Evolutionary conservation across 2,797 vertebrate genomes (phyloP).

Genomic region (Valencia hispanica): DNA sequence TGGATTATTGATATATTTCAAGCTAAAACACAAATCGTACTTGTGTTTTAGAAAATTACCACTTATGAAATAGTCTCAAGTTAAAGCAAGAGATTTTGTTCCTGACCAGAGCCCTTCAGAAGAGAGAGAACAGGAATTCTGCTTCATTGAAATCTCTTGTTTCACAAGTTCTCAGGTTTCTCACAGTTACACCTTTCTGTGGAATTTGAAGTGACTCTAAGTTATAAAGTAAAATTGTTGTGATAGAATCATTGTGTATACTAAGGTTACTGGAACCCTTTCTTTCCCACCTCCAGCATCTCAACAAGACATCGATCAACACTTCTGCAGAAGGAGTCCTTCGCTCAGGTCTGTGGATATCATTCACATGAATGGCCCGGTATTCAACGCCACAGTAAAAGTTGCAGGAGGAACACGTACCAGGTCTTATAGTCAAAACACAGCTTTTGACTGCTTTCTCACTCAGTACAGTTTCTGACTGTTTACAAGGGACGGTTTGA

Average conservation of each 20-base stretch:
- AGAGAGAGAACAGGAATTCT: neutral
- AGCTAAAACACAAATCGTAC: no score
- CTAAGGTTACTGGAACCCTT: neutral
- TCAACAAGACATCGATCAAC: neutral
- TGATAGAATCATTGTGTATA: neutral
- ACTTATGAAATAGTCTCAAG: no score
- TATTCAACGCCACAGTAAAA: neutral
- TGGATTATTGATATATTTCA: no score
- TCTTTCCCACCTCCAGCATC: neutral
- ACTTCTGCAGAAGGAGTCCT: neutral
- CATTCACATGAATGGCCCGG: neutral
- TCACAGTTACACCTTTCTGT: neutral
- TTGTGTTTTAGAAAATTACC: no score
- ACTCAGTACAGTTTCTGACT: neutral
- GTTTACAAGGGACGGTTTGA: neutral
- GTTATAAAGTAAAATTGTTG: neutral
- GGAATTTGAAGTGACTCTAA: neutral
- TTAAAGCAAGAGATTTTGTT: no score
- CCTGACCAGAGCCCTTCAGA: no score
- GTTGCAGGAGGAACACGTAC: neutral
- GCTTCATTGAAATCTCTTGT: neutral
- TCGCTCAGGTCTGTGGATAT: neutral
- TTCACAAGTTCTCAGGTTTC: neutral
- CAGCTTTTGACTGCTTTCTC: neutral
- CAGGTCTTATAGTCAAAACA: neutral